These are phyloP conservation scores for Typhlichthys subterraneus DNA, from an alignment of 2,797 vertebrate species.

Conservation along the genomic window DNA sequence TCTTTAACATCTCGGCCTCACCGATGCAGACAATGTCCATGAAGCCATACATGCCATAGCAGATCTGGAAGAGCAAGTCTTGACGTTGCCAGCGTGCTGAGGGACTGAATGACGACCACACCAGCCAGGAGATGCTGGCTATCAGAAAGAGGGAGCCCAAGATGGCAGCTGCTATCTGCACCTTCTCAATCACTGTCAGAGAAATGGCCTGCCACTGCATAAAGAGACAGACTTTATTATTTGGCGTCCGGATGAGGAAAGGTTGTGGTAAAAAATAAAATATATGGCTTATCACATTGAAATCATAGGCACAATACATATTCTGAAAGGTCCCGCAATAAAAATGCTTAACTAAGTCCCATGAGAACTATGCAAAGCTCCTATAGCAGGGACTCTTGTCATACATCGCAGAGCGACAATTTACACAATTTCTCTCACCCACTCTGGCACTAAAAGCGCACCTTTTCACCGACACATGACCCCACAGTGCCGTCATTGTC, in stretches of 20 bases:
- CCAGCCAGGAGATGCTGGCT: constrained; percentile 98
- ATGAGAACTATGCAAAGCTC: not conserved
- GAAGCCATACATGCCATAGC: constrained; percentile 99
- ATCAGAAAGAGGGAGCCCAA: constrained; percentile 98
- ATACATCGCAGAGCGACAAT: not conserved
- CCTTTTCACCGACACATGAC: not conserved
- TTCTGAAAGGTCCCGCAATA: constrained; percentile 6
- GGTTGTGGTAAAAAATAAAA: too few species aligned
- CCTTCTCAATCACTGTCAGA: constrained; percentile 97
- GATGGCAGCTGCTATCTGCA: constrained; percentile 97
- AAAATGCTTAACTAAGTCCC: not conserved
- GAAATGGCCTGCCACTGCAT: constrained; percentile 98
- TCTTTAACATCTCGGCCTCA: constrained; percentile 65
- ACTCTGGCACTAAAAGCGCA: not conserved
- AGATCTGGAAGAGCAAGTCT: constrained; percentile 99
- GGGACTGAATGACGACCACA: constrained; percentile 98
- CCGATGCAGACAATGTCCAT: constrained; percentile 99
- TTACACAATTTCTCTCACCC: not conserved
- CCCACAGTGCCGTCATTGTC: not conserved
- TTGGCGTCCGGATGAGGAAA: too few species aligned
- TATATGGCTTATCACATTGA: too few species aligned
- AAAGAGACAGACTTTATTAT: constrained; percentile 20
- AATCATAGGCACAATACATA: constrained; percentile 21
- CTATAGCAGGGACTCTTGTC: not conserved
- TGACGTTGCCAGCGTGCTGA: constrained; percentile 98